phyloP scores from a whole-genome alignment of 1,140 invertebrate species.

The Chironomus tepperi region DNA sequence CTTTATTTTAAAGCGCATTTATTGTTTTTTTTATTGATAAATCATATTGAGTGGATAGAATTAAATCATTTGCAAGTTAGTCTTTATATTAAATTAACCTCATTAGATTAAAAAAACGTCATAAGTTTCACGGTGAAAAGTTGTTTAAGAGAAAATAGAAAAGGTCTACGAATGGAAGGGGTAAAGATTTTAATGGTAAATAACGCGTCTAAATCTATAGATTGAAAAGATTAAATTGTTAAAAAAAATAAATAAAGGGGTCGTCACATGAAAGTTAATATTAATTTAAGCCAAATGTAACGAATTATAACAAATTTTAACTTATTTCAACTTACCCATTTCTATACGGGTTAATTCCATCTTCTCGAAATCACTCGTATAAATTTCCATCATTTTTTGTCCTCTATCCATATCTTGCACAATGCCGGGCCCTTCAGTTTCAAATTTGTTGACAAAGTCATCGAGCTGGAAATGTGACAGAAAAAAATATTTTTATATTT shows the following conservation, averaged over 20 bases:
- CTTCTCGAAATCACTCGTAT: slow-evolving; percentile 53
- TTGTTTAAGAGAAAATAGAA: not conserved
- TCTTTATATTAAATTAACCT: too few relatives aligned
- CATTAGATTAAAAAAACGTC: not conserved
- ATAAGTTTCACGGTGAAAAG: not conserved
- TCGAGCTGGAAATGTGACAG: slow-evolving; percentile 39
- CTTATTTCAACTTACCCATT: slow-evolving; percentile 43
- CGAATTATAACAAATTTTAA: not conserved
- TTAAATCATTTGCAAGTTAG: too few relatives aligned
- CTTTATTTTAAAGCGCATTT: too few relatives aligned
- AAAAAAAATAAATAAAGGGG: too few relatives aligned
- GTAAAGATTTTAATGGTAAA: not conserved
- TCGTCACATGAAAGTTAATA: too few relatives aligned
- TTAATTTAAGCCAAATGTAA: too few relatives aligned
- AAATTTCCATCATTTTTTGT: slow-evolving; percentile 59
- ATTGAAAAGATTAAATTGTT: too few relatives aligned
- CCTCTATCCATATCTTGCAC: slow-evolving; percentile 66
- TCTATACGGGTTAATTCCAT: slow-evolving; percentile 57
- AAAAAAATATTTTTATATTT: not conserved
- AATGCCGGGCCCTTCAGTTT: slow-evolving; percentile 65
- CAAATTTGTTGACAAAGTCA: slow-evolving; percentile 63
- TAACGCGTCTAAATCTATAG: not conserved
- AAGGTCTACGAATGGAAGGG: not conserved
- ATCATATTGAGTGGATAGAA: too few relatives aligned
- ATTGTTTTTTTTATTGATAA: too few relatives aligned